Evolutionary conservation across 2,797 vertebrate genomes (phyloP).

Genomic region (Malacoraja senta): DNA sequence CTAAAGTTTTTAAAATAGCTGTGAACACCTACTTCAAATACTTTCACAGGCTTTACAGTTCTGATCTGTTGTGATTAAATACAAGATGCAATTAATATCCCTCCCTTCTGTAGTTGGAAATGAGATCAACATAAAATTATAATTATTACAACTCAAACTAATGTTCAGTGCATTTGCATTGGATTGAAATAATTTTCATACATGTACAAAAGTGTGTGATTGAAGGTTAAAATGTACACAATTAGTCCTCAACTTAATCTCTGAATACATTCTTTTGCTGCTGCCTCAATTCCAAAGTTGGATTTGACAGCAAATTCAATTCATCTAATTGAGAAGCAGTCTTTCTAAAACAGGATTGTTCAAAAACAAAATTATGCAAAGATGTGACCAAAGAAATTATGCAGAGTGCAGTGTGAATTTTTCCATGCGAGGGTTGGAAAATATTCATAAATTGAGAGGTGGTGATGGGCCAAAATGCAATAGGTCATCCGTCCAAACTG

Average conservation of each 20-base stretch:
- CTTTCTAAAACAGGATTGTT: neutral
- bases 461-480: too few relatives aligned
- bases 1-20: slow-evolving; percentile 13
- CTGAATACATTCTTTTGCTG: neutral
- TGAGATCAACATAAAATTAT: neutral
- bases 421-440: too few relatives aligned
- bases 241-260: too few relatives aligned
- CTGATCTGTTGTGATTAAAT: slow-evolving; percentile 16
- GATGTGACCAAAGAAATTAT: neutral
- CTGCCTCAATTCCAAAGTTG: neutral
- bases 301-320: neutral
- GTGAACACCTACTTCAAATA: slow-evolving; percentile 32
- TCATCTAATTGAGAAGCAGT: neutral
- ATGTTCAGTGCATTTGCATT: neutral
- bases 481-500: neutral
- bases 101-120: neutral
- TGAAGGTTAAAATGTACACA: neutral
- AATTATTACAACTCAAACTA: neutral
- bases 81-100: neutral
- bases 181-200: neutral
- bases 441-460: too few relatives aligned
- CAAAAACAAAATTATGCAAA: neutral
- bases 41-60: neutral
- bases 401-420: neutral
- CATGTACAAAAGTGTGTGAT: neutral